Conservation (phyloP, 2,888 invertebrate genomes). For the Alloplasta piceator region DNA sequence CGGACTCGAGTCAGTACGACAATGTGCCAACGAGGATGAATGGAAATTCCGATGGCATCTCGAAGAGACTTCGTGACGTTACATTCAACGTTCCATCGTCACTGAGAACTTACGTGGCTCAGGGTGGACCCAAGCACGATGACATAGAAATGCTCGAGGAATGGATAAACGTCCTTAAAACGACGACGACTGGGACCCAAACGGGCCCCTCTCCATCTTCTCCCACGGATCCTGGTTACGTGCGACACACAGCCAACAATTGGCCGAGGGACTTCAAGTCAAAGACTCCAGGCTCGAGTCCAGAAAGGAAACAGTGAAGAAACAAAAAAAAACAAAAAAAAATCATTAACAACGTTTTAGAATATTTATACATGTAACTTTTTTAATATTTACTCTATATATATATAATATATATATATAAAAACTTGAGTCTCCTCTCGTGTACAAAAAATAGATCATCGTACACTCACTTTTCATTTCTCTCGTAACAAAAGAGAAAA, state of each 20-base stretch:
- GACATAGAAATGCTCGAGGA: constrained; percentile 81
- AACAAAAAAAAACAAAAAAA: constrained; percentile 23
- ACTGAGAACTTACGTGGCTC: constrained; percentile 70
- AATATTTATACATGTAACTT: constrained; percentile 70
- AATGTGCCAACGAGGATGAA: constrained; percentile 80
- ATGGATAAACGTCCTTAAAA: constrained; percentile 77
- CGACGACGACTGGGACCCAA: constrained; percentile 76
- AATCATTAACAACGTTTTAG: constrained; percentile 47
- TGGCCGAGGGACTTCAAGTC: constrained; percentile 85
- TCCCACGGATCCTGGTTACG: constrained; percentile 90
- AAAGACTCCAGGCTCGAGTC: constrained; percentile 86
- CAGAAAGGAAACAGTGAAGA: constrained; percentile 75
- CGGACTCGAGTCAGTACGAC: constrained; percentile 82
- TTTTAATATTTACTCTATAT: constrained; percentile 56
- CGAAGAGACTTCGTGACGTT: constrained; percentile 78
- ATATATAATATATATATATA: constrained; percentile 61
- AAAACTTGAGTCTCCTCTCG: constrained; percentile 63
- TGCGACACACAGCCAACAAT: constrained; percentile 89
- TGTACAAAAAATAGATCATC: constrained; percentile 58
- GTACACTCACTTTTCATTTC: constrained; percentile 42
- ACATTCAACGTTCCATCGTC: constrained; percentile 77
- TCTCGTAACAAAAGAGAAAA: constrained; percentile 49
- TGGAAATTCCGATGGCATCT: constrained; percentile 74
- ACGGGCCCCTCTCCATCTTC: constrained; percentile 84
- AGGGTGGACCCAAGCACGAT: constrained; percentile 70